phyloP scores from a whole-genome alignment of 1,140 invertebrate genomes.

The Eupristina koningsbergeri region DNA sequence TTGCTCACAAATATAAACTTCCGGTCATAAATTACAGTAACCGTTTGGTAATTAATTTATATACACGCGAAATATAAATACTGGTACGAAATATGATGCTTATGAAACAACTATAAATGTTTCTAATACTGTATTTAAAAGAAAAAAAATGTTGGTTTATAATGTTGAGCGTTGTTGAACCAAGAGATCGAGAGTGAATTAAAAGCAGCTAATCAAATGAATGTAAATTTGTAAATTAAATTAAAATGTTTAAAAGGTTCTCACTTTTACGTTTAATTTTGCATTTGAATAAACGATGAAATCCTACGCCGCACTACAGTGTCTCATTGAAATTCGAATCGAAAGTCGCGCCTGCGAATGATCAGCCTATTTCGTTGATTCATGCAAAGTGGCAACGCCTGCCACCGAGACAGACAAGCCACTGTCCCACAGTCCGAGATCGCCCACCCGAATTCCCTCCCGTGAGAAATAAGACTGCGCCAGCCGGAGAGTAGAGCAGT shows the following conservation, averaged over 20 bases:
- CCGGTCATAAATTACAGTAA: slow-evolving; percentile 37
- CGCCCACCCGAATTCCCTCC: background rate
- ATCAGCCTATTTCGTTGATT: background rate
- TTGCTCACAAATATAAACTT: slow-evolving; percentile 21
- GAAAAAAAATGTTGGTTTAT: background rate
- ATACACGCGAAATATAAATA: background rate
- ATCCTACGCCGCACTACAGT: background rate
- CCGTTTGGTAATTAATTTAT: background rate
- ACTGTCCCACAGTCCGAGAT: background rate
- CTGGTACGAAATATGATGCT: background rate
- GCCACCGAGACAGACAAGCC: background rate
- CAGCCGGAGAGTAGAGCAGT: no score
- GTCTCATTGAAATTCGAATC: background rate
- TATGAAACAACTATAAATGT: background rate
- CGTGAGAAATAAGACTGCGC: background rate
- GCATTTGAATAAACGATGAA: background rate
- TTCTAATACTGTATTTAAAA: background rate
- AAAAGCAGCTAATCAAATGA: background rate
- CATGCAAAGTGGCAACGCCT: background rate
- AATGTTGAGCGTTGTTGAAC: background rate
- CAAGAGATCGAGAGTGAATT: background rate
- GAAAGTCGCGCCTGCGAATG: background rate
- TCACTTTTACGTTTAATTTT: background rate
- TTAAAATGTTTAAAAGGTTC: background rate
- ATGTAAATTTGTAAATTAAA: background rate